Base-by-base conservation (phyloP, 2,113 vertebrate species). In the Catharus minimus region DNA sequence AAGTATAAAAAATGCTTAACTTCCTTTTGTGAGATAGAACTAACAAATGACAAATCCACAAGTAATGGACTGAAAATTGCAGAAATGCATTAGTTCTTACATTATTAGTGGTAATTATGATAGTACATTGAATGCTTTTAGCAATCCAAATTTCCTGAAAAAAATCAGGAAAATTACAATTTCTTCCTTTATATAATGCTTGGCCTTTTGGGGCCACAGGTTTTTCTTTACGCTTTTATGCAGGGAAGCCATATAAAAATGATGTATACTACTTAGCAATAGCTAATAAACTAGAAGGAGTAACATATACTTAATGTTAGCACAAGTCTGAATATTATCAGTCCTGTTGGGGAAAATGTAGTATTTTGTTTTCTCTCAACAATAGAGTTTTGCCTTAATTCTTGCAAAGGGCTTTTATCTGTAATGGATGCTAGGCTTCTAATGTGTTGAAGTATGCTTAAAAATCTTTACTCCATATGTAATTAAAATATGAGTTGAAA, bases 11-110 rank as follows among this genome's bases (percentile, higher is more conserved):
- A 94, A 43, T 20, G 66, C 39, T 80, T 55, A 62, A 68, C 68
- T 91, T 89, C 43, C 78, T 84, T 84, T 89, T 87, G 49, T 84
- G 33, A 69, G 11, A 80, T 24, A 85, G 49, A 91, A 85, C 71
- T 83, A 86, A 68, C 46, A 91, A 82, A 80, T 94, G 74, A 60
- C 67, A 85, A 85, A 85, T 73, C 60, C 75, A 49, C 39, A 85
- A 87, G 78, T 92, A 96, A 95, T 92, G 76, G 86, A 69, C 64
- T 92, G 80, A 89, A 96, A 97, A 96, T 95, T 94, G 49, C 89
- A 89, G 83, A 30, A 92, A 72, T 74, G 55, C 95, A 95, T 95
- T 96, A 93, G 89, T 88, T 89, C 83, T 49, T 81, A 20, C 91
- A 47, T 68, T 97, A 69, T 94, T 94, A 87, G 57, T 95, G 44